These are phyloP conservation scores for Lineus longissimus DNA, from an alignment of 1,140 invertebrate species.

Conservation along the genomic window DNA sequence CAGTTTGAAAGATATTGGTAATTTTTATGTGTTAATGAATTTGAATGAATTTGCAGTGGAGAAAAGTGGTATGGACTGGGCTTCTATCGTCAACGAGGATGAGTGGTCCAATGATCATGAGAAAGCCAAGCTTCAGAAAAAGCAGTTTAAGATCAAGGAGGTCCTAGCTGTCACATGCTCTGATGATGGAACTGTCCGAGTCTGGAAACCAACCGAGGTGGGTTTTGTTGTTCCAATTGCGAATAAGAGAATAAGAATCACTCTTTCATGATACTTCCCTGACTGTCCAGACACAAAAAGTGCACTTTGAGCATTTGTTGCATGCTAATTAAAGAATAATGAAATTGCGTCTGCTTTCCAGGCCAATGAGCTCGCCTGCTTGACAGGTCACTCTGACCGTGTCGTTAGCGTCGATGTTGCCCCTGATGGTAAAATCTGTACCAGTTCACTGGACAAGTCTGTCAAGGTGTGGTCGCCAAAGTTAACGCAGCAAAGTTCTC, in stretches of 20 bases:
- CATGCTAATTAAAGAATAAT: not conserved
- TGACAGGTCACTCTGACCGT: conserved; percentile 41
- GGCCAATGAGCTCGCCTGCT: conserved; percentile 36
- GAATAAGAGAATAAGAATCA: too few relatives aligned
- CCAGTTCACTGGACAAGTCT: conserved; percentile 35
- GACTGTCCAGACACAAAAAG: not conserved
- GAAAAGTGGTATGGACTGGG: not conserved
- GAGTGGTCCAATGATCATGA: conserved; percentile 3
- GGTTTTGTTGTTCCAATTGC: not conserved
- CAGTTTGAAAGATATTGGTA: too few relatives aligned
- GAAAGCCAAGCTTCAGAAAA: conserved; percentile 3
- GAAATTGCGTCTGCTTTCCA: conserved; percentile 17
- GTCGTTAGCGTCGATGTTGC: conserved; percentile 33
- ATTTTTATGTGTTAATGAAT: too few relatives aligned
- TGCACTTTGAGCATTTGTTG: not conserved
- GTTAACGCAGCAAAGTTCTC: conserved; percentile 13
- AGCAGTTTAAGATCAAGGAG: conserved; percentile 23
- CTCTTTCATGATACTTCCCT: not conserved
- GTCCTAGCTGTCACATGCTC: conserved; percentile 46
- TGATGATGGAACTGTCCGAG: conserved; percentile 45
- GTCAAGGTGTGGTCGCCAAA: conserved; percentile 38
- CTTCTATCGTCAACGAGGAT: conserved; percentile 1
- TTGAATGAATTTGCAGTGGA: too few relatives aligned
- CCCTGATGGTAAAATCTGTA: conserved; percentile 29
- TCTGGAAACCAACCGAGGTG: conserved; percentile 51